Evolutionary conservation across 2,888 invertebrate genomes (phyloP).

Genomic region (Pegoplata infirma): DNA sequence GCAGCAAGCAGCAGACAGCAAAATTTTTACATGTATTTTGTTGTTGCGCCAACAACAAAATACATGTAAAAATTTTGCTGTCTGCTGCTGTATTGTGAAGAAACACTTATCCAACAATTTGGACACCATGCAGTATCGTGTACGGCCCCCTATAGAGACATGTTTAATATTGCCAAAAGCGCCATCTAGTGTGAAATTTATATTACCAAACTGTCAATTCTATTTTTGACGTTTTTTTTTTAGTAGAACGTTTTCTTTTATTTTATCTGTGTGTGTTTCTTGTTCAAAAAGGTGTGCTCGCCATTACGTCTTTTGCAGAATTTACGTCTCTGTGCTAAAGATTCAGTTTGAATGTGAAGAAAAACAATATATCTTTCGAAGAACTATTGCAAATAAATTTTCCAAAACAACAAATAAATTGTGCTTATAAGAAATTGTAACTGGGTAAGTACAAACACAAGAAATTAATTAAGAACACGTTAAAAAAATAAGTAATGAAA

Average conservation of each 20-base stretch:
- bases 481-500: not conserved
- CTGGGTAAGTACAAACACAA: slow-evolving; percentile 50
- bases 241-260: not conserved
- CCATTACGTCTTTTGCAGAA: slow-evolving; percentile 50
- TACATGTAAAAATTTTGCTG: too few species aligned
- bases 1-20: too few species aligned
- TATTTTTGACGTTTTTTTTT: not conserved
- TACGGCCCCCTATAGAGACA: too few species aligned
- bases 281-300: slow-evolving; percentile 54
- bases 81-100: too few species aligned
- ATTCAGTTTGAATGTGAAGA: slow-evolving; percentile 44
- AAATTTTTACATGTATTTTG: too few species aligned
- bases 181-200: too few species aligned
- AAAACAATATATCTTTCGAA: slow-evolving; percentile 28
- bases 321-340: slow-evolving; percentile 44
- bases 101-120: too few species aligned
- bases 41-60: too few species aligned
- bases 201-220: too few species aligned
- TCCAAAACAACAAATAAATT: not conserved
- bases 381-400: slow-evolving; percentile 23
- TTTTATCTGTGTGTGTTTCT: slow-evolving; percentile 22
- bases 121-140: too few species aligned
- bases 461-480: not conserved
- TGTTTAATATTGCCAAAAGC: too few species aligned
- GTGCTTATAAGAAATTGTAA: slow-evolving; percentile 21